Evolutionary conservation across 2,888 invertebrate species (phyloP).

Genomic region (Germaria angustata): DNA sequence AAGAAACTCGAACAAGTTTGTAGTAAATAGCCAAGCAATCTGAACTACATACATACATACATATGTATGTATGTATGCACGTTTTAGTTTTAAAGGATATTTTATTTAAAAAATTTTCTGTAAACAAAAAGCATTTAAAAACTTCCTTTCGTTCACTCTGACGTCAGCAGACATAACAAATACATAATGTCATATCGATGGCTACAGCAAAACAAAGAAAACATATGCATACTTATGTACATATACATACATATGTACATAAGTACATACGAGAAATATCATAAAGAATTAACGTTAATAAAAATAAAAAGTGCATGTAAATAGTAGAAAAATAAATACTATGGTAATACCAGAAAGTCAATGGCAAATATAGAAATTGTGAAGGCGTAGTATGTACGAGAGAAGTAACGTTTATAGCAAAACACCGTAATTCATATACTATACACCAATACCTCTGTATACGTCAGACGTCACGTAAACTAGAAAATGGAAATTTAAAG

Average conservation of each 20-base stretch:
- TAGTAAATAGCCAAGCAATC: neutral
- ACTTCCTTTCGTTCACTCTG: conserved; percentile 32
- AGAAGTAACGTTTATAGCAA: neutral
- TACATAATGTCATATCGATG: conserved; percentile 11
- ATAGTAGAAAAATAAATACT: neutral
- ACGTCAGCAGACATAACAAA: conserved; percentile 57
- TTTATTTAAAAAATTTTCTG: neutral
- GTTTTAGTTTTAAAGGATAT: neutral
- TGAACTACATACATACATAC: too few relatives aligned
- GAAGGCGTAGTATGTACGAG: neutral
- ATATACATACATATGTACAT: too few relatives aligned
- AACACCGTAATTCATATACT: neutral
- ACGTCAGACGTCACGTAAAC: neutral
- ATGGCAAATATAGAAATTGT: neutral
- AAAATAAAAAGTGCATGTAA: neutral
- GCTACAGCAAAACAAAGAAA: conserved; percentile 3
- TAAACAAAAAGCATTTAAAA: neutral
- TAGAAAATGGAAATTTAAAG: neutral
- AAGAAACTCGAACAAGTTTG: neutral
- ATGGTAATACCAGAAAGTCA: neutral
- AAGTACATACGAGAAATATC: neutral
- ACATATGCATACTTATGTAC: too few relatives aligned
- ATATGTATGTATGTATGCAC: too few relatives aligned
- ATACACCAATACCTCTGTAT: neutral
- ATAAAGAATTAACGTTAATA: conserved; percentile 1